Base-by-base conservation (phyloP, 2,113 vertebrate species). In the Actenoides lindsayi region DNA sequence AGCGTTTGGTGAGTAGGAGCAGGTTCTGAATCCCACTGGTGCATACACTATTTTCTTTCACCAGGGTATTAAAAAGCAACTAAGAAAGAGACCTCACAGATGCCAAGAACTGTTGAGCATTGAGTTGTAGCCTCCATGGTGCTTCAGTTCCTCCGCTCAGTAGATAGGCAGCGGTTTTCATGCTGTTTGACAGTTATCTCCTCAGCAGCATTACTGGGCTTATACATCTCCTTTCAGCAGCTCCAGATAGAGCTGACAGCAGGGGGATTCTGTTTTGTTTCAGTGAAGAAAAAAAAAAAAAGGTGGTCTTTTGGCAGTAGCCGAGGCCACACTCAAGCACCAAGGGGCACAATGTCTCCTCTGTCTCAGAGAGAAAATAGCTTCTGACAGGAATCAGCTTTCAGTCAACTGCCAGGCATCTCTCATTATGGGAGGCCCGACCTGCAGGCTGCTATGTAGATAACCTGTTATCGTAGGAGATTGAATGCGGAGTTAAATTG, bases 321-420 rank as follows among this genome's bases (percentile, higher is more conserved):
- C 84, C 83, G 65, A 89, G 97, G 97, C 96, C 93, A 97, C 80
- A 94, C 97, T 98, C 50, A 30, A 98, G 97, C 97, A 98, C 91
- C 51, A 78, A 93, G 93, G 98, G 98, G 96, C 95, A 98, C 98
- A 98, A 98, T 98, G 97, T 98, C 79, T 87, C 96, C 93, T 98
- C 97, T 98, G 98, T 99, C 97, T 98, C 51, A 1, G 82, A 87
- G 95, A 97, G 98, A 98, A 98, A 98, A 97, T 97, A 97, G 94
- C 97, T 97, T 92, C 97, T 98, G 98, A 98, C 96, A 98, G 98
- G 98, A 98, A 98, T 98, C 98, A 95, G 97, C 98, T 98, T 98
- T 98, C 98, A 98, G 98, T 97, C 97, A 97, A 97, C 97, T 94
- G 91, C 95, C 96, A 92, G 95, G 94, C 97, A 89, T 92, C 95